Evolutionary conservation across 2,888 invertebrate genomes (phyloP).

Genomic region (Autographa gamma): DNA sequence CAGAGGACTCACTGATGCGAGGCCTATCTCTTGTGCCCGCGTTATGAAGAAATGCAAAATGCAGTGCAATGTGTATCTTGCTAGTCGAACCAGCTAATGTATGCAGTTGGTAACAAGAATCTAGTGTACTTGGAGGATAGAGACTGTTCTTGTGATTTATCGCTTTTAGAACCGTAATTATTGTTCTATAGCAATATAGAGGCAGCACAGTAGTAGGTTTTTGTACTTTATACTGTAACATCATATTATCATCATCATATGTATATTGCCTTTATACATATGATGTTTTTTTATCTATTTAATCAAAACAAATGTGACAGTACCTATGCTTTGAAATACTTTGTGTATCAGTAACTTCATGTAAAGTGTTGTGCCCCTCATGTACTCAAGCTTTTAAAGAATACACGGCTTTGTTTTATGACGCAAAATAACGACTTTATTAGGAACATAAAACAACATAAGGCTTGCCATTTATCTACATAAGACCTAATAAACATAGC

Average conservation of each 20-base stretch:
- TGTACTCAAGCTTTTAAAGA: too few species aligned
- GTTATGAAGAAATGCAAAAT: constrained; percentile 3
- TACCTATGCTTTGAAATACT: too few species aligned
- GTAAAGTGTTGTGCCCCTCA: too few species aligned
- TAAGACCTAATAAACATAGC: background rate
- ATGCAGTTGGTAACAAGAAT: background rate
- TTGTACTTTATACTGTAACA: background rate
- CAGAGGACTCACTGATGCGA: constrained; percentile 1
- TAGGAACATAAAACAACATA: background rate
- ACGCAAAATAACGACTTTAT: background rate
- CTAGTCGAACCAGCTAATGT: background rate
- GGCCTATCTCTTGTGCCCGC: background rate
- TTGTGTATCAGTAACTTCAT: too few species aligned
- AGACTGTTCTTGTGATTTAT: background rate
- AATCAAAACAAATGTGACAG: too few species aligned
- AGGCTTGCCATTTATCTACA: background rate
- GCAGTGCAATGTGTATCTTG: background rate
- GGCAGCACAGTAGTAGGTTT: too few species aligned
- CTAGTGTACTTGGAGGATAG: background rate
- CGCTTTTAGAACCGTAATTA: background rate
- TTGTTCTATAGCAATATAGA: background rate
- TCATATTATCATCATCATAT: too few species aligned
- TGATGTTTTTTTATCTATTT: too few species aligned
- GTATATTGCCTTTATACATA: too few species aligned
- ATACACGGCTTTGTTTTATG: background rate